Conservation (phyloP, 2,888 invertebrate species). For the Hemithea aestivaria region DNA sequence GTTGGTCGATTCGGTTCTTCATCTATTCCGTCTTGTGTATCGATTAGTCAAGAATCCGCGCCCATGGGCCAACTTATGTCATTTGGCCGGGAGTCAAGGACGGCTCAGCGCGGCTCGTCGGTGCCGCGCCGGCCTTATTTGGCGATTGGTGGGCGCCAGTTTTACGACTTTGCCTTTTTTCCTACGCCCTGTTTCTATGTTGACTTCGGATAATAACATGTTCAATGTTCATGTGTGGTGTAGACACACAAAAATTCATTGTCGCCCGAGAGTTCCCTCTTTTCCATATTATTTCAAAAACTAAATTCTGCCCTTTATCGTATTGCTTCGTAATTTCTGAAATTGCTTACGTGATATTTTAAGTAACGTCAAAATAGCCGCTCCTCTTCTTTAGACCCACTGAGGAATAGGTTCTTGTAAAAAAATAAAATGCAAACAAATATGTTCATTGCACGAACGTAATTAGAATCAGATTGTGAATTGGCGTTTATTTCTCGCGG, state of each 20-base stretch:
- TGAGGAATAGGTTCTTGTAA: neutral
- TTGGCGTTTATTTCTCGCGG: constrained; percentile 6
- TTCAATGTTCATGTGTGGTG: constrained; percentile 45
- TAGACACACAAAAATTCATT: constrained; percentile 49
- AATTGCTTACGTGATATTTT: constrained; percentile 1
- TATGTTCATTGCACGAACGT: constrained; percentile 9
- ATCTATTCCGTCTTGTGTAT: constrained; percentile 70
- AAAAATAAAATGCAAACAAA: constrained; percentile 8
- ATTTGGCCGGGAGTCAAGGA: constrained; percentile 78
- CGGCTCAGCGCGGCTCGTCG: constrained; percentile 61
- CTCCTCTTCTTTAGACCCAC: neutral
- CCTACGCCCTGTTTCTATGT: constrained; percentile 67
- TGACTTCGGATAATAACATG: constrained; percentile 54
- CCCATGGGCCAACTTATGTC: constrained; percentile 78
- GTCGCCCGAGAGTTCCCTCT: constrained; percentile 47
- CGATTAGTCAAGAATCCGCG: constrained; percentile 74
- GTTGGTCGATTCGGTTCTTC: constrained; percentile 55
- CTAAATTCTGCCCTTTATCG: constrained; percentile 23
- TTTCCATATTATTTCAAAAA: constrained; percentile 47
- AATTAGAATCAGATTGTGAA: constrained; percentile 15
- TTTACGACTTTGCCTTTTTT: constrained; percentile 77
- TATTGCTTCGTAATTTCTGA: constrained; percentile 30
- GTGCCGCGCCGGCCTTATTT: constrained; percentile 74
- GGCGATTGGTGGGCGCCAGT: constrained; percentile 77
- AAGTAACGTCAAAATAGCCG: neutral